Conservation (phyloP, 2,797 vertebrate species). For the Tamandua tetradactyla region DNA sequence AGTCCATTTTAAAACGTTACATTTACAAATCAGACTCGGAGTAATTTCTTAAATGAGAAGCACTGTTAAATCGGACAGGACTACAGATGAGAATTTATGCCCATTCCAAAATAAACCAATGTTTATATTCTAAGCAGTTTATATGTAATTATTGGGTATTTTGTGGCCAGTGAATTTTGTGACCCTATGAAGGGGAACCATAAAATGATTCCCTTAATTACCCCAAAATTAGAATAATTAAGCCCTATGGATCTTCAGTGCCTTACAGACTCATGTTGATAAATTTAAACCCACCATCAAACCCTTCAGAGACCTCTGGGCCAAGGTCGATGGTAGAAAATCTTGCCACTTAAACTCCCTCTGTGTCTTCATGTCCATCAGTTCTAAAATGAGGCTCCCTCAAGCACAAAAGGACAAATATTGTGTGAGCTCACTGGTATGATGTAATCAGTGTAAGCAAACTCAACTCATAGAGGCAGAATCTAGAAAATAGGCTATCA, state of each 20-base stretch:
- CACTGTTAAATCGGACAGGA: neutral
- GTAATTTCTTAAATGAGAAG: slow-evolving; percentile 6
- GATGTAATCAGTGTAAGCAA: no score
- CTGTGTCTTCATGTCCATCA: fast-evolving
- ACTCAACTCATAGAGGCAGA: no score
- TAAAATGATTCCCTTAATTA: neutral
- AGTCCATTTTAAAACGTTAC: neutral
- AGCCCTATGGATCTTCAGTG: neutral
- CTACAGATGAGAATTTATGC: neutral
- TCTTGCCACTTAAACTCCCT: fast-evolving
- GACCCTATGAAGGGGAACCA: neutral
- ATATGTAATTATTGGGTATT: neutral
- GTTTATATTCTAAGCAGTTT: neutral
- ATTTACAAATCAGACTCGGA: neutral
- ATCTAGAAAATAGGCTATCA: no score
- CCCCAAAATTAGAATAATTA: slow-evolving; percentile 14
- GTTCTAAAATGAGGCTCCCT: neutral
- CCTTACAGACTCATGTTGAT: neutral
- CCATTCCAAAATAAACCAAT: neutral
- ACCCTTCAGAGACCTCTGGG: neutral
- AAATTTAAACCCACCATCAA: neutral
- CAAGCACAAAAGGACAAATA: no score
- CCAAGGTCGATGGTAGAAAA: neutral
- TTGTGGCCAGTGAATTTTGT: neutral
- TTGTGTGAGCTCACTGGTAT: no score